Evolutionary conservation across 2,797 vertebrate genomes (phyloP), one percentile per base, ranked within the genome.

Genomic region (Telmatherina bonti): DNA sequence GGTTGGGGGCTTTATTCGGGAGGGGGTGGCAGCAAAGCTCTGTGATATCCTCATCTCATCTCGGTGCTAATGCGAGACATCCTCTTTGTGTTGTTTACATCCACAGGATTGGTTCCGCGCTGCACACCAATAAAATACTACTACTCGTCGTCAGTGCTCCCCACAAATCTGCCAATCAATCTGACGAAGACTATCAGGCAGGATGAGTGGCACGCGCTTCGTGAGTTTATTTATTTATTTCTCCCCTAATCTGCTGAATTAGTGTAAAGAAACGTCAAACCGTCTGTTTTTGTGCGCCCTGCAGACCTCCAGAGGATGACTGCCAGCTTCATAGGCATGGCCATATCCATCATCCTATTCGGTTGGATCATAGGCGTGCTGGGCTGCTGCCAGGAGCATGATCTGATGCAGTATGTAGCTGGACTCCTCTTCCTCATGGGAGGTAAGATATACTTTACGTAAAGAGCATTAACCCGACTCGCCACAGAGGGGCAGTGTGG

Each of bases 391-490:
- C 95, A 96, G 77, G 93, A 96, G 87, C 96, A 97, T 76, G 96
- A 98, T 89, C 94, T 98, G 81, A 98, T 98, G 97, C 96, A 97
- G 92, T 98, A 98, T 7, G 96, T 98, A 72, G 97, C 97, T n/a
- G 97, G 97, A 77, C 95, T 98, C 75, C 95, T 98, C 74, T 98
- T 98, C 85, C 94, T 98, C 77, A 98, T 98, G 97, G 97, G 96
- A 96, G 97, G 97, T 98, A 85, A 96, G 94, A 83, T 76, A 70
- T 27, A 29, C 58, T 88, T 75, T 63, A 68, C 43, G 78, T 79
- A 67, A 72, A 77, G 27, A 61, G 70, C 79, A 77, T 12, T 91
- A 67, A 83, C 56, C 36, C 0, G 30, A 20, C 18, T 67, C 58
- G 60, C 90, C 91, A 84, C 86, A 59, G 11, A 35, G 88, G 81